Conservation (phyloP, 2,797 vertebrate species). For the Chromis chromis region DNA sequence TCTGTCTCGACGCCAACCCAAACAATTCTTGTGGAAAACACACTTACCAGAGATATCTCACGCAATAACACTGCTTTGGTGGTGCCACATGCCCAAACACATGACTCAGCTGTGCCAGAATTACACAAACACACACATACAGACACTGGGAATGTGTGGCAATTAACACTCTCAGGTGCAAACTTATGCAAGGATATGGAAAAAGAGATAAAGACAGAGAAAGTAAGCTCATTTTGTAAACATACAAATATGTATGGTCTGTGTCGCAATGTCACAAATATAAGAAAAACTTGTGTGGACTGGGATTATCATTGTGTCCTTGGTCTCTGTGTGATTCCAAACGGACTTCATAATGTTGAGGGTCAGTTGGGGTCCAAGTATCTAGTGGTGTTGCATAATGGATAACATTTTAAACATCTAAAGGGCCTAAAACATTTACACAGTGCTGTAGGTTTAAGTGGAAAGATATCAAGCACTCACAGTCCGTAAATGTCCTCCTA, state of each 20-base stretch:
- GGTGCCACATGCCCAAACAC: conserved; percentile 51
- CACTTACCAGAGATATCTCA: conserved; percentile 65
- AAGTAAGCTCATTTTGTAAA: background rate
- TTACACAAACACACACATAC: conserved; percentile 11
- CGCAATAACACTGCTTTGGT: conserved; percentile 52
- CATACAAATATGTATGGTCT: background rate
- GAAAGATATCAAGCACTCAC: background rate
- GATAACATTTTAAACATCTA: background rate
- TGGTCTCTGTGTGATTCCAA: background rate
- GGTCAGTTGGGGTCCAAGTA: background rate
- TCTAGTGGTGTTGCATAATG: background rate
- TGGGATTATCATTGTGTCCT: no score
- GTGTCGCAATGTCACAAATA: background rate
- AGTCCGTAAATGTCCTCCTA: background rate
- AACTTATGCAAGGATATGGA: background rate
- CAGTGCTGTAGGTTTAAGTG: background rate
- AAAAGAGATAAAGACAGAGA: conserved; percentile 8
- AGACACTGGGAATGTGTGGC: conserved; percentile 45
- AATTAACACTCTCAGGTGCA: conserved; percentile 49
- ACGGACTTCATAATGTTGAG: background rate
- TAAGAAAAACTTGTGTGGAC: background rate
- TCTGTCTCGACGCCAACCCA: conserved; percentile 68
- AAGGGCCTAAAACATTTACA: background rate
- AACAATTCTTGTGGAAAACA: conserved; percentile 76
- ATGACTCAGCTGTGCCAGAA: conserved; percentile 41